Evolutionary conservation across 37 sponge, comb jelly and placozoan species (phyloP).

Genomic region (Theonella swinhoei): DNA sequence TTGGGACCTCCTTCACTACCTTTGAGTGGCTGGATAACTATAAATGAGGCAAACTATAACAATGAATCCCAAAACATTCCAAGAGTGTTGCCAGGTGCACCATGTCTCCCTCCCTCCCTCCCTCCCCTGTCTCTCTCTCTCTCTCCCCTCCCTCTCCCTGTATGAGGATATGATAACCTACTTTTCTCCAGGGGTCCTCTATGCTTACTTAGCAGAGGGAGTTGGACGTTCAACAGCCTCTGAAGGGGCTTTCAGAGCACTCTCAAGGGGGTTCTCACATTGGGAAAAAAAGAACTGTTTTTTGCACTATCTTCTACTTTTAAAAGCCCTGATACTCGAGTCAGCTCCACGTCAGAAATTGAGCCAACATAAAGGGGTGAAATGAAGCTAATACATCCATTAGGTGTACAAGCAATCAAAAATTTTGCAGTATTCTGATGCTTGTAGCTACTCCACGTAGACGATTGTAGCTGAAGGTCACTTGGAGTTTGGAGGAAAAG

Average conservation of each 20-base stretch:
- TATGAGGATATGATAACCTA: no score
- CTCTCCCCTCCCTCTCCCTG: no score
- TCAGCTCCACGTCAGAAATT: constrained; percentile 16
- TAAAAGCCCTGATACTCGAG: no score
- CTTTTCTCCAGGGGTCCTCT: constrained; percentile 15
- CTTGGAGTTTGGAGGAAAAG: constrained; percentile 17
- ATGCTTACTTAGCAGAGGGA: constrained; percentile 16
- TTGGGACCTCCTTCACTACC: constrained; percentile 2
- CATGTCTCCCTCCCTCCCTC: no score
- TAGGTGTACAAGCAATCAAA: constrained; percentile 47
- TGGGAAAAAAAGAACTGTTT: no score
- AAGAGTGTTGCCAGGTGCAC: no score
- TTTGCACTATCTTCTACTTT: no score
- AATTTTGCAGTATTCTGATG: constrained; percentile 59
- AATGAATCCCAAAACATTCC: neutral
- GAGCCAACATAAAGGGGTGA: constrained; percentile 24
- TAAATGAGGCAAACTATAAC: no score
- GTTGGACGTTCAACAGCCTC: constrained; percentile 22
- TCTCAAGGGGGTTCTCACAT: constrained; percentile 17
- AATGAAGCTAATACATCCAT: constrained; percentile 34
- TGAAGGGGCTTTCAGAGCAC: constrained; percentile 44
- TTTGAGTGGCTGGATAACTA: neutral
- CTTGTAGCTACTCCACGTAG: constrained; percentile 53
- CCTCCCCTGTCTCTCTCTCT: no score
- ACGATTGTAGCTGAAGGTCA: constrained; percentile 49